These are phyloP conservation scores for Aphaenogaster floridana DNA, from an alignment of 1,140 invertebrate genomes.

Conservation along the genomic window DNA sequence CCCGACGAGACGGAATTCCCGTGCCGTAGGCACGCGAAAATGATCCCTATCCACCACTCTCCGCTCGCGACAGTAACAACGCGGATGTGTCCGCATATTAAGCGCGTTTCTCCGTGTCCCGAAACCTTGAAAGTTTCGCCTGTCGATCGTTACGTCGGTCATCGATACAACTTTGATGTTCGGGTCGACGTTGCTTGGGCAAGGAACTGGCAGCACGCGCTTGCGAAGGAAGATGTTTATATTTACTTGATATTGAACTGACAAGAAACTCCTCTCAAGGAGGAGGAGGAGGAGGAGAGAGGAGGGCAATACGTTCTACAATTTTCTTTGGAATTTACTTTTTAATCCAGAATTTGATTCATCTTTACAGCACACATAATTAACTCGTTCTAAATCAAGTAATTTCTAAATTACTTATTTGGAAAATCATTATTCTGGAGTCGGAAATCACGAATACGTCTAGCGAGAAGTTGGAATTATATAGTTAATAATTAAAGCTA, in stretches of 20 bases:
- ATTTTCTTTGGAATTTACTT: background rate
- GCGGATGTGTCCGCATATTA: background rate
- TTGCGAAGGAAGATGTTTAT: background rate
- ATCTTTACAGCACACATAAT: background rate
- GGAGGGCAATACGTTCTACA: background rate
- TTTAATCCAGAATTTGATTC: conserved; percentile 7
- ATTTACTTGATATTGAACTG: too few species aligned
- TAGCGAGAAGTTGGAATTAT: background rate
- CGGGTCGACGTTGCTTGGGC: background rate
- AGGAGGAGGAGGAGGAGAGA: background rate
- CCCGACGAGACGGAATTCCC: background rate
- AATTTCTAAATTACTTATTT: conserved; percentile 1
- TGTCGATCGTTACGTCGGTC: background rate
- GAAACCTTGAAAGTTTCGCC: background rate
- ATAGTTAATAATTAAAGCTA: background rate
- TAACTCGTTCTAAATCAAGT: background rate
- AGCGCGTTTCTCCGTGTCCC: background rate
- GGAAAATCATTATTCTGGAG: background rate
- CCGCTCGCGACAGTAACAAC: background rate
- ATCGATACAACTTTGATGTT: background rate
- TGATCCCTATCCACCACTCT: background rate
- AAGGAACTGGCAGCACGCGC: background rate
- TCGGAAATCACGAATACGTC: background rate
- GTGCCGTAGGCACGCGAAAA: background rate
- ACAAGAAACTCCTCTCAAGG: background rate